Evolutionary conservation across 2,888 invertebrate genomes (phyloP).

Genomic region (Pachycephus smyrnensis): DNA sequence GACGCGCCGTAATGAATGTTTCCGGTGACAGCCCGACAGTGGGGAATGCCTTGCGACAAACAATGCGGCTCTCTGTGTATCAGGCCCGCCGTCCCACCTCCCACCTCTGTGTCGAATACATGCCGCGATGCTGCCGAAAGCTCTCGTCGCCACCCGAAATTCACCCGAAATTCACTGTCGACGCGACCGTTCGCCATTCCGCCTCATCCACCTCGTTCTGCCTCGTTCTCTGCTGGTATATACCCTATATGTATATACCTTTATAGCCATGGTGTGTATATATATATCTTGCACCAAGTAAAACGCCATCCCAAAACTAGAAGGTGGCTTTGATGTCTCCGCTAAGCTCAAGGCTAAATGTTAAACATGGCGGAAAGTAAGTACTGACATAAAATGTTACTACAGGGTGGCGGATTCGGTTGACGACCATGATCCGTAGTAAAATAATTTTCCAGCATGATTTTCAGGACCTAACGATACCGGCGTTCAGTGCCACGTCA

Average conservation of each 20-base stretch:
- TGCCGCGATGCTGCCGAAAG: not conserved
- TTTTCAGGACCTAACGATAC: not conserved
- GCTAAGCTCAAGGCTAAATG: not conserved
- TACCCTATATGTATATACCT: not conserved
- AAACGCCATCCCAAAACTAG: not conserved
- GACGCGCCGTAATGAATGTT: constrained; percentile 61
- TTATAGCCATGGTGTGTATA: not conserved
- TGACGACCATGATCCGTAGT: not conserved
- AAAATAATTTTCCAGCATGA: not conserved
- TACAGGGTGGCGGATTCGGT: not conserved
- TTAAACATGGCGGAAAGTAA: not conserved
- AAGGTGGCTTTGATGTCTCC: not conserved
- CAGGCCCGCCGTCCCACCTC: constrained; percentile 9
- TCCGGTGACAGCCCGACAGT: constrained; percentile 60
- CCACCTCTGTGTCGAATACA: constrained; percentile 1
- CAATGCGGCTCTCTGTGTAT: constrained; percentile 52
- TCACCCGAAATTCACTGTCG: constrained; percentile 6
- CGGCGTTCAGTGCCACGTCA: not conserved
- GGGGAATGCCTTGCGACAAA: constrained; percentile 60
- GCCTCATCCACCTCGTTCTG: not conserved
- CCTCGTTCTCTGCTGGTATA: not conserved
- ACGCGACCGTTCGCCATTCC: not conserved
- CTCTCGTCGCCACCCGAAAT: constrained; percentile 4
- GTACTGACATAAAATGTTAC: not conserved
- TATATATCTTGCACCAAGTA: not conserved